Evolutionary conservation across 1,140 invertebrate genomes (phyloP), one percentile per base, ranked within the genome.

Genomic region (Calephelis nemesis): DNA sequence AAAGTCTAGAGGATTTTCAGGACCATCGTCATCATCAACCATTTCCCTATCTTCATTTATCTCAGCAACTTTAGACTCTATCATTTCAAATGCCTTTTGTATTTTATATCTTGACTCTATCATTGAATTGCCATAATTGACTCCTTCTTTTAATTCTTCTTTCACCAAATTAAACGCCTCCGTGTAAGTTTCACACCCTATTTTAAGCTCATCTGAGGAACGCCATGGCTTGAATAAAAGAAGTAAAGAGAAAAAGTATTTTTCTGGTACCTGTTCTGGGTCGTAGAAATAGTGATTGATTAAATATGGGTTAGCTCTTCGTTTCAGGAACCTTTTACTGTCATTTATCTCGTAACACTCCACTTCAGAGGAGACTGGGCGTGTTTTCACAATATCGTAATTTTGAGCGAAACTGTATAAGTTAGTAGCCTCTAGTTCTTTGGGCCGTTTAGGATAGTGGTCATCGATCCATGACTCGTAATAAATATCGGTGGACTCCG

Each of bases 211-310:
- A 58, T 71, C 45, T 67, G 69, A 62, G 47, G 5, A 49, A 48
- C 70, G 45, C 70, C 67, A 75, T 62, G 74, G 71, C 42, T 73
- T 75, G 47, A 75, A 75, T 67, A 75, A 69, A n/a, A 71, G 5
- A 47, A 73, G 45, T 40, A 73, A 60, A 30, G 67, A 75, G 42
- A 73, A 73, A 15, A 52, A 75, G 15, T 75, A 70, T 67, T 75
- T 75, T 10, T 75, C 68, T 65, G 70, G 68, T 42, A 69, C 8
- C 62, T 72, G 70, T 49, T 74, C 70, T 62, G 4, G 65, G 12
- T 72, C 70, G 49, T 75, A 75, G 13, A 72, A 68, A 47, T 72
- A 75, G 30, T 68, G 63, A 47, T 75, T 72, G 8, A 75, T 72
- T 12, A 58, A 52, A 48, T 67, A 62, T 39, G 54, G 13, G 12